These are phyloP conservation scores for Columba livia DNA, from an alignment of 2,113 vertebrate genomes.

Conservation along the genomic window DNA sequence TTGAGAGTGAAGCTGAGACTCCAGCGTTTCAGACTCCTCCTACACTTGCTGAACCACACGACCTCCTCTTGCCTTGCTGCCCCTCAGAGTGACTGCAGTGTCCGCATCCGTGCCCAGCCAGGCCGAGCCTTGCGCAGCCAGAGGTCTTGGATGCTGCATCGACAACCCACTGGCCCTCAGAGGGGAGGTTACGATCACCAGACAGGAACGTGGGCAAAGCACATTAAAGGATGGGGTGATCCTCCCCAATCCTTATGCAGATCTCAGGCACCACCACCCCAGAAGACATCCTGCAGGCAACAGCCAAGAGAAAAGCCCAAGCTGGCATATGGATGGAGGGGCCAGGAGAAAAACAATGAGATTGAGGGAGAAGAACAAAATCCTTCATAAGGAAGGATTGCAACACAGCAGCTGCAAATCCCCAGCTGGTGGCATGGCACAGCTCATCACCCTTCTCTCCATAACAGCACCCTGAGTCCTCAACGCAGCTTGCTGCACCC, in stretches of 20 bases:
- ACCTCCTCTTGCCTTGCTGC: background rate
- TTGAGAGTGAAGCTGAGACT: background rate
- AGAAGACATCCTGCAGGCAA: background rate
- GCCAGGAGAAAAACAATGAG: background rate
- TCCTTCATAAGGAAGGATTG: background rate
- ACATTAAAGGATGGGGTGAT: background rate
- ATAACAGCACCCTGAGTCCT: fast-evolving
- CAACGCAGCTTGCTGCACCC: background rate
- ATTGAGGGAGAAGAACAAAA: background rate
- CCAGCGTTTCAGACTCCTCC: background rate
- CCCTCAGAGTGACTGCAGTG: background rate
- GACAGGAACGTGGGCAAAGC: background rate
- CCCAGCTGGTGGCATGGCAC: background rate
- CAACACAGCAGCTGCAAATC: background rate
- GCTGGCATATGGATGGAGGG: fast-evolving
- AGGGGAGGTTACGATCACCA: background rate
- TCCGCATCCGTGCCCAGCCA: fast-evolving
- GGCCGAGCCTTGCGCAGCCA: background rate
- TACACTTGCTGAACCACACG: fast-evolving
- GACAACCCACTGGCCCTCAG: fast-evolving
- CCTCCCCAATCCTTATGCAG: background rate
- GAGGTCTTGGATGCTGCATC: fast-evolving
- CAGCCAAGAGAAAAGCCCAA: background rate
- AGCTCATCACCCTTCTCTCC: background rate
- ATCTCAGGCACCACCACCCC: background rate